These are phyloP conservation scores for Campylomormyrus numenius DNA, from an alignment of 2,113 vertebrate genomes.

Conservation along the genomic window DNA sequence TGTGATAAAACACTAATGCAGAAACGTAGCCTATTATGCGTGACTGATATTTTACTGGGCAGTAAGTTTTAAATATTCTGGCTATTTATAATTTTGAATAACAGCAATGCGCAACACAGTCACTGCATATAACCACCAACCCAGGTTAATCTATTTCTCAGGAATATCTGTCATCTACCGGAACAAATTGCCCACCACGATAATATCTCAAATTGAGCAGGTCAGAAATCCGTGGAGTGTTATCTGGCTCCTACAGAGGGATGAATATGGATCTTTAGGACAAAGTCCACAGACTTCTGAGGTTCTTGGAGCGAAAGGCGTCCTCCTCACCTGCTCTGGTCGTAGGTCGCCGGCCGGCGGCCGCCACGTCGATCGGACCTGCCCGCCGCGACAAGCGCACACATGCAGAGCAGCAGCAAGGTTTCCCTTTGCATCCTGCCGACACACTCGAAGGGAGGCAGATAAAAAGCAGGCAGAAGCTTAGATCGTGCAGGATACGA, in stretches of 20 bases:
- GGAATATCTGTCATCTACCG: not conserved
- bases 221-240: not conserved
- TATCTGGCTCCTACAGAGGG: not conserved
- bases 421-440: conserved; percentile 69
- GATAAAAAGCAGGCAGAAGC: not conserved
- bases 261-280: not conserved
- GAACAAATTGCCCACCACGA: not conserved
- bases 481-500: conserved; percentile 35
- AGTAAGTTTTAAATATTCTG: not conserved
- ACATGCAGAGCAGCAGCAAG: conserved; percentile 67
- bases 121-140: not conserved
- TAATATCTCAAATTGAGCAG: not conserved
- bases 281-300: not conserved
- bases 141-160: not conserved
- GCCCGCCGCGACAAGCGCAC: conserved; percentile 62
- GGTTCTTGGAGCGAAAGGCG: not conserved
- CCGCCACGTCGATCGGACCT: conserved; percentile 48
- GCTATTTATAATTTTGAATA: not conserved
- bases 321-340: not conserved
- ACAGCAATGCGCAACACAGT: not conserved
- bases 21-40: not conserved
- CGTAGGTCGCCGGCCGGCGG: conserved; percentile 56
- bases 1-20: not conserved
- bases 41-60: not conserved
- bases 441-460: conserved; percentile 5